Conservation (phyloP, 1,140 invertebrate species). For the Dysdera silvatica region DNA sequence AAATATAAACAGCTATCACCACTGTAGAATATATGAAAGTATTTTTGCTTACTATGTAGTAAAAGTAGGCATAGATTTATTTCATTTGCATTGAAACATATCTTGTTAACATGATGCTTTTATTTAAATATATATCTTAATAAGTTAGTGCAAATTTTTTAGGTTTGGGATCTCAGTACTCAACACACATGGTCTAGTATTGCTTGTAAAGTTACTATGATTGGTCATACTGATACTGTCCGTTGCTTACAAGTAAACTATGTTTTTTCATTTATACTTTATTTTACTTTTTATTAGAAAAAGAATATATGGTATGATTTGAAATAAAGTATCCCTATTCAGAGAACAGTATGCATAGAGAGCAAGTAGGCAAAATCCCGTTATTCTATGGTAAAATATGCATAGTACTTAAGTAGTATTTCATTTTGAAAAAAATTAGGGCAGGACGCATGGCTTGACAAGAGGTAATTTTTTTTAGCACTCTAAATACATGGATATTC, state of each 20-base stretch:
- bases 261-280: constrained; percentile 5
- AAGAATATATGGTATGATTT: constrained; percentile 12
- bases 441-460: too few species aligned
- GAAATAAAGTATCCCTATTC: constrained; percentile 3
- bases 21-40: neutral
- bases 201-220: constrained; percentile 52
- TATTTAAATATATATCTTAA: neutral
- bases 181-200: constrained; percentile 51
- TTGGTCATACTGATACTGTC: constrained; percentile 49
- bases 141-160: constrained; percentile 13
- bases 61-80: neutral
- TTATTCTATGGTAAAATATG: too few species aligned
- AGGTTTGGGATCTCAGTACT: constrained; percentile 52
- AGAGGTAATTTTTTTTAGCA: too few species aligned
- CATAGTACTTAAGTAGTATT: too few species aligned
- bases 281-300: too few species aligned
- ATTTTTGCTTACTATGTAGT: neutral
- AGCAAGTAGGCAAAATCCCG: too few species aligned
- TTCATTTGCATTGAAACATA: neutral
- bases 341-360: too few species aligned
- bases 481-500: too few species aligned
- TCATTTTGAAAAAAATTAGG: too few species aligned
- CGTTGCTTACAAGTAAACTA: constrained; percentile 47
- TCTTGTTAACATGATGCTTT: constrained; percentile 4
- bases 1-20: too few species aligned